Evolutionary conservation across 2,888 invertebrate genomes (phyloP).

Genomic region (Hemithea aestivaria): DNA sequence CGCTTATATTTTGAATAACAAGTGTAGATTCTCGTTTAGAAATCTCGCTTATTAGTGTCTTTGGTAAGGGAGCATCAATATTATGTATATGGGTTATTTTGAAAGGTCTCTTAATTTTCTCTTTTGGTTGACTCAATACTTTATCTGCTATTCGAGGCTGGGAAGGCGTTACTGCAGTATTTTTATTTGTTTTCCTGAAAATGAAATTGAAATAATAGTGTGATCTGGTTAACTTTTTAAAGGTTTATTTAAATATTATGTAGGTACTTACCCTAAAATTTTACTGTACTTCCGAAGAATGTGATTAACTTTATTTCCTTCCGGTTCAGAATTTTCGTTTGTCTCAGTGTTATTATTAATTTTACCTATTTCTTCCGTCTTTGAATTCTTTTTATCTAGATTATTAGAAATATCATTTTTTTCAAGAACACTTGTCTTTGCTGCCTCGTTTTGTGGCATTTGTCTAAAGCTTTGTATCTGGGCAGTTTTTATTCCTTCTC

Average conservation of each 20-base stretch:
- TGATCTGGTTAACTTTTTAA: too few species aligned
- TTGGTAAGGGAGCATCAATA: constrained; percentile 36
- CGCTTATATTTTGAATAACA: not conserved
- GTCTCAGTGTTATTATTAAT: not conserved
- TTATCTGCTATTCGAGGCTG: too few species aligned
- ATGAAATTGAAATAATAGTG: not conserved
- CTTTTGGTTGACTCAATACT: not conserved
- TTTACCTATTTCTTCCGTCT: not conserved
- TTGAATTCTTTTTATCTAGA: too few species aligned
- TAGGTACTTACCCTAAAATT: constrained; percentile 44
- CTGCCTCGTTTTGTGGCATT: too few species aligned
- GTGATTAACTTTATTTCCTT: constrained; percentile 31
- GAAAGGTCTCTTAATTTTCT: constrained; percentile 46
- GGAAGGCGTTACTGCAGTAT: not conserved
- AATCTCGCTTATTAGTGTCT: constrained; percentile 25
- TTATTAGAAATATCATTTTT: too few species aligned
- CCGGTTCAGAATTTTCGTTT: constrained; percentile 6
- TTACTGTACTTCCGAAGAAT: constrained; percentile 54
- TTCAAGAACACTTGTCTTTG: too few species aligned
- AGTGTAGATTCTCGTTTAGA: constrained; percentile 2
- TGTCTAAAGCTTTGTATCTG: too few species aligned
- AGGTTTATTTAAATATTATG: not conserved
- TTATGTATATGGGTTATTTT: constrained; percentile 56
- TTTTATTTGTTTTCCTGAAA: constrained; percentile 15
- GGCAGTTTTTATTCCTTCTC: too few species aligned